Percentiles rank a stretch among this genome's conserved stretches.
Conservation (phyloP, 2,888 invertebrate genomes). For the Lithophane semibrunnea region DNA sequence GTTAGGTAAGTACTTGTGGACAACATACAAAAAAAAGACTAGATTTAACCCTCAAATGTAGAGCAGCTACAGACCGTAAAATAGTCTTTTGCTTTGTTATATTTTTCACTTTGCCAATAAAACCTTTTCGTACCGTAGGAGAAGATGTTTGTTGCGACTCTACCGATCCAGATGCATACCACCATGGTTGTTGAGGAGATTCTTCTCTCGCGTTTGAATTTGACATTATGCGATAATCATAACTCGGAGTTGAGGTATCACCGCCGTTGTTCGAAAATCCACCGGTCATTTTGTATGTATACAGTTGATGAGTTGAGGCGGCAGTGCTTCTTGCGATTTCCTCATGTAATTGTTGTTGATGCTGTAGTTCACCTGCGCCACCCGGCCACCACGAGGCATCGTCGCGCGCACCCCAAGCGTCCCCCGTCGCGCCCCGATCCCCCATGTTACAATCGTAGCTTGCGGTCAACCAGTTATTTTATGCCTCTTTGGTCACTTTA, state of each 20-base stretch:
- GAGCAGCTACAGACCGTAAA: background rate
- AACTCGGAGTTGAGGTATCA: slow-evolving; percentile 92
- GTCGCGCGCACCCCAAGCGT: slow-evolving; percentile 91
- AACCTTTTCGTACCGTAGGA: slow-evolving; percentile 82
- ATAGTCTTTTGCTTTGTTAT: slow-evolving; percentile 42
- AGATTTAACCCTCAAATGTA: background rate
- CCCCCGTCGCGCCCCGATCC: slow-evolving; percentile 89
- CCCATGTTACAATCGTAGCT: slow-evolving; percentile 87
- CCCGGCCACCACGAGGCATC: slow-evolving; percentile 90
- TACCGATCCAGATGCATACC: slow-evolving; percentile 93
- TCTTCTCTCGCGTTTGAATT: slow-evolving; percentile 89
- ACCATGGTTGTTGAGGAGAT: slow-evolving; percentile 91
- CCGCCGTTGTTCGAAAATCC: slow-evolving; percentile 94
- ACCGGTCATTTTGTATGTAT: slow-evolving; percentile 96
- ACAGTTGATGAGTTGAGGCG: slow-evolving; percentile 92
- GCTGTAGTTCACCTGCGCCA: slow-evolving; percentile 88
- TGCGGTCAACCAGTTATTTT: slow-evolving; percentile 87
- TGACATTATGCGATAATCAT: slow-evolving; percentile 94
- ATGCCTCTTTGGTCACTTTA: slow-evolving; percentile 77
- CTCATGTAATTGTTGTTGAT: slow-evolving; percentile 88
- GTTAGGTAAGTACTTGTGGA: background rate
- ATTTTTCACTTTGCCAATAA: slow-evolving; percentile 23
- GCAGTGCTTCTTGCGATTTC: slow-evolving; percentile 87
- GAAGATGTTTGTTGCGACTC: slow-evolving; percentile 88
- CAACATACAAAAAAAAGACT: background rate